Base-by-base conservation (phyloP, 2,113 vertebrate genomes). In the Sinocyclocheilus grahami region DNA sequence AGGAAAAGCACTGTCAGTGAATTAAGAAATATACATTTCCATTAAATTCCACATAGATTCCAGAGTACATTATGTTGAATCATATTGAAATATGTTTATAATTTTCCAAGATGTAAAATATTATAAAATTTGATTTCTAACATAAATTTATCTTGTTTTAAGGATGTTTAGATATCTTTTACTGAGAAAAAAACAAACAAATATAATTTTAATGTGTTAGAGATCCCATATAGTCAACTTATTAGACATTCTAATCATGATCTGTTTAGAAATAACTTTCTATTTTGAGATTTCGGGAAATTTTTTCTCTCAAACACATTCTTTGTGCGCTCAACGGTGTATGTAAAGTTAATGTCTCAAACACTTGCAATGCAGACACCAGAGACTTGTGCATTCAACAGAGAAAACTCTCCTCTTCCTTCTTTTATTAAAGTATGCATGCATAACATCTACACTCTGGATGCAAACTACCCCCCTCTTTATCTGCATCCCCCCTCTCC, bases 351-450 rank as follows among this genome's bases (percentile, higher is more conserved):
- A 84, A 86, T 76, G 63, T 46, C 77, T 83, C 84, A 77, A 51
- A 87, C 78, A 87, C 75, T 83, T 75, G 55, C 65, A 75, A 63
- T 71, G 18, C 27, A 83, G 79, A 42, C 83, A 89, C 82, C 42
- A 67, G 89, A 72, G 87, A 88, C 87, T 48, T 86, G 53, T 51
- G 58, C 55, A 76, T 80, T 88, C 30, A n/a, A 83, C 53, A 74
- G 67, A 69, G 83, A 53, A 78, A 80, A 79, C 37, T 82, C 67
- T 80, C 51, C 53, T 65, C 67, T 16, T 71, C 76, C 72, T 69
- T 86, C 81, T 86, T 74, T 87, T 84, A 86, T 89, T 67, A 85
- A 85, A 86, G 37, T 83, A 71, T 89, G 85, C 74, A 86, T 82
- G 39, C 85, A 82, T 48, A 87, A 78, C 79, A 58, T 89, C 24